phyloP scores from a whole-genome alignment of 2,888 invertebrate species.

The Pasiphila rectangulata region DNA sequence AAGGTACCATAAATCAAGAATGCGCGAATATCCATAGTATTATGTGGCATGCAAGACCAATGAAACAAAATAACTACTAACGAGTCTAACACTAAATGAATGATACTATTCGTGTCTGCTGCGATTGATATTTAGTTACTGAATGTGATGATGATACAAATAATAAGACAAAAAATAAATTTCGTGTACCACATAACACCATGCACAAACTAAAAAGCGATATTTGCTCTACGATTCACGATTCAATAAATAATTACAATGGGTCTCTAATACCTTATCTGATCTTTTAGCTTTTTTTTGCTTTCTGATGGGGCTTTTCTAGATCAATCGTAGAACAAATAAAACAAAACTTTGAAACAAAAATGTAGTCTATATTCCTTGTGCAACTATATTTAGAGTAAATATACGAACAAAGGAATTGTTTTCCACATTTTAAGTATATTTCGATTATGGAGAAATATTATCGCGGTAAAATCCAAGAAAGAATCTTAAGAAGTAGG shows the following conservation, averaged over 20 bases:
- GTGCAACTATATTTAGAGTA: slow-evolving; percentile 14
- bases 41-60: slow-evolving; percentile 73
- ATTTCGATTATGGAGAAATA: slow-evolving; percentile 71
- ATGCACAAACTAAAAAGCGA: slow-evolving; percentile 52
- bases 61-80: slow-evolving; percentile 39
- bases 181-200: slow-evolving; percentile 76
- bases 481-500: background rate
- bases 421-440: slow-evolving; percentile 33
- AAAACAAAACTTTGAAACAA: slow-evolving; percentile 21
- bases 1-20: slow-evolving; percentile 66
- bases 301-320: background rate
- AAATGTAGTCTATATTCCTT: slow-evolving; percentile 28
- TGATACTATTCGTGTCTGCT: slow-evolving; percentile 34
- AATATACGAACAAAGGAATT: slow-evolving; percentile 33
- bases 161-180: slow-evolving; percentile 40
- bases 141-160: slow-evolving; percentile 27
- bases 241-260: background rate
- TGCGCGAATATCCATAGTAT: slow-evolving; percentile 70
- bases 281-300: no score
- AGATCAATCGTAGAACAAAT: slow-evolving; percentile 42
- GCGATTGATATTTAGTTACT: slow-evolving; percentile 36
- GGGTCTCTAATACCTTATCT: no score
- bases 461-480: slow-evolving; percentile 7
- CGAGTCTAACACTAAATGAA: slow-evolving; percentile 35
- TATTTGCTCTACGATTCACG: slow-evolving; percentile 43